Evolutionary conservation across 2,113 vertebrate genomes (phyloP).

Genomic region (Candoia aspera): DNA sequence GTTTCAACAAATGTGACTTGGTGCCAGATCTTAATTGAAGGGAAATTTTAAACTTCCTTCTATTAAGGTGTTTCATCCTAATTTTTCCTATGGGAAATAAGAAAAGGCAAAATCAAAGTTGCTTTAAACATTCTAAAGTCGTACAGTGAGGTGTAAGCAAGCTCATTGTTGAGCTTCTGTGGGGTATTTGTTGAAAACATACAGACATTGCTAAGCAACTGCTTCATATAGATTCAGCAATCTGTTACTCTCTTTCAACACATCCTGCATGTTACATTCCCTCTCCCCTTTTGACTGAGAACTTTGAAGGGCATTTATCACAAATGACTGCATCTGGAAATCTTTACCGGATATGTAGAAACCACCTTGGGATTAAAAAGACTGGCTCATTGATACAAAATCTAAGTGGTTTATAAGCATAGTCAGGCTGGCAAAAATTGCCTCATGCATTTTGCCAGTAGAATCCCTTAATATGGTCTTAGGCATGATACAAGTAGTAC

Average conservation of each 20-base stretch:
- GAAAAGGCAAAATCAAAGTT: slow-evolving; percentile 25
- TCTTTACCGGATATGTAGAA: not conserved
- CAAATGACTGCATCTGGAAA: slow-evolving; percentile 36
- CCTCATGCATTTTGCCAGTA: slow-evolving; percentile 47
- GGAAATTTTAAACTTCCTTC: slow-evolving; percentile 45
- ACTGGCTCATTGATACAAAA: not conserved
- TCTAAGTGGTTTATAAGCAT: slow-evolving; percentile 3
- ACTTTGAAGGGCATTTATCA: slow-evolving; percentile 29
- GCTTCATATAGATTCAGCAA: slow-evolving; percentile 26
- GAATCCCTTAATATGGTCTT: slow-evolving; percentile 29
- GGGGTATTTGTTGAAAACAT: slow-evolving; percentile 48
- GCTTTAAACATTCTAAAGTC: slow-evolving; percentile 26
- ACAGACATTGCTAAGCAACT: slow-evolving; percentile 47
- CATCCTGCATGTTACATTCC: not conserved
- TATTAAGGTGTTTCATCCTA: slow-evolving; percentile 25
- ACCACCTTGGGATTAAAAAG: slow-evolving; percentile 20
- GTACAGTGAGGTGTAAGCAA: not conserved
- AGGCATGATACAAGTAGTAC: slow-evolving; percentile 28
- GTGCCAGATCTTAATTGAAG: slow-evolving; percentile 35
- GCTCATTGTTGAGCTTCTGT: not conserved
- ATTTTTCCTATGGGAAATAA: slow-evolving; percentile 15
- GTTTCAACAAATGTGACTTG: slow-evolving; percentile 20
- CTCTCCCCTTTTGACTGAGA: slow-evolving; percentile 4
- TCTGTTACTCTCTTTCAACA: slow-evolving; percentile 47
- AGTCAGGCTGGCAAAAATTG: slow-evolving; percentile 36